Conservation (phyloP, 2,797 vertebrate species). For the Valencia hispanica region DNA sequence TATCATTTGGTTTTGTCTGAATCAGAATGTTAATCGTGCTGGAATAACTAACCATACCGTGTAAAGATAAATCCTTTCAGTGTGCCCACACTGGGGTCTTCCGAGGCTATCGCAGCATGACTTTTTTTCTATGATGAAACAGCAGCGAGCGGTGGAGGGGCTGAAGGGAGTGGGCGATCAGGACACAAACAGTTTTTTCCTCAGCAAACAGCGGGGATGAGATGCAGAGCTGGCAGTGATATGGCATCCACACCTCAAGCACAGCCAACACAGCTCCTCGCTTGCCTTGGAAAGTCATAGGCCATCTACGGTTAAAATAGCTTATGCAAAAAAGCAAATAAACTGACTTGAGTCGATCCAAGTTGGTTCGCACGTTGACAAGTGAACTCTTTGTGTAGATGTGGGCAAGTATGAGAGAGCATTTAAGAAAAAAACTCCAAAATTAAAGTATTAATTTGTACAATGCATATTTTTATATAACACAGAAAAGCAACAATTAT, state of each 20-base stretch:
- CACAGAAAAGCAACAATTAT: neutral
- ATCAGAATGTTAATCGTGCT: slow-evolving; percentile 34
- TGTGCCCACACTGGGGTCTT: slow-evolving; percentile 62
- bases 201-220: slow-evolving; percentile 72
- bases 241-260: slow-evolving; percentile 63
- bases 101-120: slow-evolving; percentile 65
- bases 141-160: slow-evolving; percentile 49
- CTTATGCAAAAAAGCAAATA: slow-evolving; percentile 51
- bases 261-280: slow-evolving; percentile 56
- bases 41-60: slow-evolving; percentile 52
- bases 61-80: slow-evolving; percentile 52
- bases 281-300: slow-evolving; percentile 55
- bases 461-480: neutral
- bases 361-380: slow-evolving; percentile 49
- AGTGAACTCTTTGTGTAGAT: slow-evolving; percentile 29
- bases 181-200: slow-evolving; percentile 67
- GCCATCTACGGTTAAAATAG: slow-evolving; percentile 28
- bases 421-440: neutral
- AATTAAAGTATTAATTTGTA: neutral
- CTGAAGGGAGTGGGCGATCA: slow-evolving; percentile 68
- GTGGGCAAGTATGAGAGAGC: neutral
- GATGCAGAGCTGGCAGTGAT: slow-evolving; percentile 65
- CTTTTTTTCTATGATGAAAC: slow-evolving; percentile 70
- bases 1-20: slow-evolving; percentile 16
- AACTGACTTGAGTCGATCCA: slow-evolving; percentile 37